A percentile compares a stretch with the other conserved stretches of the same genome.
These are phyloP conservation scores for Eulacestoma nigropectus DNA, from an alignment of 2,113 vertebrate genomes.

Conservation along the genomic window DNA sequence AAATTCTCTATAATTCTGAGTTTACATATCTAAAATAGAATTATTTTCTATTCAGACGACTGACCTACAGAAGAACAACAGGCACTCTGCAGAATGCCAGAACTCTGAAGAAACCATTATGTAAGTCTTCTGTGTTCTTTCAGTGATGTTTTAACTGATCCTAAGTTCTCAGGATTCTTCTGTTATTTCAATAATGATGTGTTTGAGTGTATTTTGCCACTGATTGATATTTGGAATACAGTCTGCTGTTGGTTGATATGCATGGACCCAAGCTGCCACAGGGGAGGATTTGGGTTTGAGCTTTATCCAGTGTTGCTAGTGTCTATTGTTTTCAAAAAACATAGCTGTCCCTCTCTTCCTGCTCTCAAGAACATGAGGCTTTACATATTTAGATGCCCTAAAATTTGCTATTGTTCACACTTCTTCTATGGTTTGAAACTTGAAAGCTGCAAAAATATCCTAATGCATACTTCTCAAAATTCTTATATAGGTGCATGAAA, in stretches of 20 bases:
- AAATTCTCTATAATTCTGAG: background rate
- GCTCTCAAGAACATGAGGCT: background rate
- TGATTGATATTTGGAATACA: background rate
- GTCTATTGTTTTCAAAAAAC: background rate
- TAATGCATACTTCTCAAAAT: background rate
- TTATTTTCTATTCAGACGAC: conserved; percentile 67
- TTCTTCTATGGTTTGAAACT: background rate
- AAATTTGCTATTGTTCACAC: background rate
- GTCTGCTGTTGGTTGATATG: background rate
- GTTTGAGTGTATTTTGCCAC: background rate
- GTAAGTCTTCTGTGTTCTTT: conserved; percentile 73
- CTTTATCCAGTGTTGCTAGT: background rate
- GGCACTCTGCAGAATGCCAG: conserved; percentile 75
- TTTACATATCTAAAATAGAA: background rate
- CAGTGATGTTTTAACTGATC: background rate
- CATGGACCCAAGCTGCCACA: background rate
- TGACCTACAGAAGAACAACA: conserved; percentile 82
- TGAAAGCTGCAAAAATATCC: background rate
- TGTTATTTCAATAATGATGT: background rate
- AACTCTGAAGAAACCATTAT: conserved; percentile 72
- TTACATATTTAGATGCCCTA: background rate
- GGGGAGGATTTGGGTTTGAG: background rate
- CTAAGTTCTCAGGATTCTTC: background rate
- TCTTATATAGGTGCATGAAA: background rate
- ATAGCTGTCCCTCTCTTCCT: background rate